A percentile compares a stretch with the other conserved stretches of the same genome.
Conservation (phyloP, 2,888 invertebrate genomes). For the Choristoneura rosaceana region DNA sequence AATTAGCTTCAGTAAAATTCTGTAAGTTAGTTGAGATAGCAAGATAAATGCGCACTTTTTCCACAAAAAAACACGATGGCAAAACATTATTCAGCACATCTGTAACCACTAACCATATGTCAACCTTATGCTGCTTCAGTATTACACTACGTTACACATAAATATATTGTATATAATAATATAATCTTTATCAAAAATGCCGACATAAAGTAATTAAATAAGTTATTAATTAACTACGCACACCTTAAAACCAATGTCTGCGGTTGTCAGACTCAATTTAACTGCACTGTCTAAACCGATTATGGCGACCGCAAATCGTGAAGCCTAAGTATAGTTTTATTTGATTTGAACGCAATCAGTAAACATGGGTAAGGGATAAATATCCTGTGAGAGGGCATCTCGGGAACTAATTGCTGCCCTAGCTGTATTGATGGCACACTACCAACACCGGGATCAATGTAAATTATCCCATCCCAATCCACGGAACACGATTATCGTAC, state of each 20-base stretch:
- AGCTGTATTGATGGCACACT: slow-evolving; percentile 78
- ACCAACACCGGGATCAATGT: slow-evolving; percentile 72
- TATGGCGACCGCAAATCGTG: slow-evolving; percentile 41
- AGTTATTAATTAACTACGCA: background rate
- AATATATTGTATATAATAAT: background rate
- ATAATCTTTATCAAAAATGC: too few relatives aligned
- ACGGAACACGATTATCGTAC: slow-evolving; percentile 62
- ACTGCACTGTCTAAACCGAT: slow-evolving; percentile 25
- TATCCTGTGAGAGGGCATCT: slow-evolving; percentile 64
- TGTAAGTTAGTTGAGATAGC: too few relatives aligned
- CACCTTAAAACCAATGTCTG: background rate
- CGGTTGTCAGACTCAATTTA: slow-evolving; percentile 9
- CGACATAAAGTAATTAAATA: background rate
- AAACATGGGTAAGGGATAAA: slow-evolving; percentile 74
- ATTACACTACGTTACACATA: too few relatives aligned
- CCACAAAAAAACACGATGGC: too few relatives aligned
- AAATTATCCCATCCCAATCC: slow-evolving; percentile 67
- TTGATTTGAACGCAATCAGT: slow-evolving; percentile 68
- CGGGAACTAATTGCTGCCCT: slow-evolving; percentile 81
- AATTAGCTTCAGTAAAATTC: too few relatives aligned
- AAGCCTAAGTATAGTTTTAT: slow-evolving; percentile 45
- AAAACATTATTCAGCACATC: too few relatives aligned
- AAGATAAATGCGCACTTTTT: too few relatives aligned
- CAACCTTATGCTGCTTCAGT: too few relatives aligned
- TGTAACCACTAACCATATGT: too few relatives aligned